These are phyloP conservation scores for Galerucella nymphaeae DNA, from an alignment of 2,888 invertebrate genomes.

Conservation along the genomic window DNA sequence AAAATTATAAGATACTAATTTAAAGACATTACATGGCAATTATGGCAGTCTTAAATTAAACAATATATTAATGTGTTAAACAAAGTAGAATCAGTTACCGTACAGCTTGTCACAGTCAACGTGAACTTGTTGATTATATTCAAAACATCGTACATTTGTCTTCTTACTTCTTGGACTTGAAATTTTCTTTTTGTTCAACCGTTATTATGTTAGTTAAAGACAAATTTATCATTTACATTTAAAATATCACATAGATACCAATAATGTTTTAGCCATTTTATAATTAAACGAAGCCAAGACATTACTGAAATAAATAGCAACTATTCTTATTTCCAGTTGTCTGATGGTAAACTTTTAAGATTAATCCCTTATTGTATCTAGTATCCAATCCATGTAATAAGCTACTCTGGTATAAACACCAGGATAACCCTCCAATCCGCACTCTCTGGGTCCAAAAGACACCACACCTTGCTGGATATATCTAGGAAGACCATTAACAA, in stretches of 20 bases:
- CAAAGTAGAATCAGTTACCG: too few relatives aligned
- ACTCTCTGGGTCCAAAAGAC: conserved; percentile 66
- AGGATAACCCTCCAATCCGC: conserved; percentile 70
- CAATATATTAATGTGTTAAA: too few relatives aligned
- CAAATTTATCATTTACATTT: not conserved
- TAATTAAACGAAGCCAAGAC: not conserved
- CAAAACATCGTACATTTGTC: too few relatives aligned
- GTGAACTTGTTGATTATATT: too few relatives aligned
- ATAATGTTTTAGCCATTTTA: not conserved
- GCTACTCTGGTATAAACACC: conserved; percentile 77
- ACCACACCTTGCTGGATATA: conserved; percentile 71
- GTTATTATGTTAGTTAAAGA: too few relatives aligned
- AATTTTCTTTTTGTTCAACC: too few relatives aligned
- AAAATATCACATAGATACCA: not conserved
- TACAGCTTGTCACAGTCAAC: too few relatives aligned
- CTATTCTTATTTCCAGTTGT: not conserved
- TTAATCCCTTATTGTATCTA: conserved; percentile 62
- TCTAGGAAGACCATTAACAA: conserved; percentile 59
- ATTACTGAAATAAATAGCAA: conserved; percentile 1
- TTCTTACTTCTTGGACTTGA: too few relatives aligned
- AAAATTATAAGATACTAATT: too few relatives aligned
- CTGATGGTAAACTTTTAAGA: not conserved
- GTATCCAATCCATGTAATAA: conserved; percentile 75
- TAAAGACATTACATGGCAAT: too few relatives aligned
- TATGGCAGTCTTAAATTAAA: too few relatives aligned